Evolutionary conservation across 2,113 vertebrate genomes (phyloP), one percentile per base, ranked within the genome.

Genomic region (Platanista minor): DNA sequence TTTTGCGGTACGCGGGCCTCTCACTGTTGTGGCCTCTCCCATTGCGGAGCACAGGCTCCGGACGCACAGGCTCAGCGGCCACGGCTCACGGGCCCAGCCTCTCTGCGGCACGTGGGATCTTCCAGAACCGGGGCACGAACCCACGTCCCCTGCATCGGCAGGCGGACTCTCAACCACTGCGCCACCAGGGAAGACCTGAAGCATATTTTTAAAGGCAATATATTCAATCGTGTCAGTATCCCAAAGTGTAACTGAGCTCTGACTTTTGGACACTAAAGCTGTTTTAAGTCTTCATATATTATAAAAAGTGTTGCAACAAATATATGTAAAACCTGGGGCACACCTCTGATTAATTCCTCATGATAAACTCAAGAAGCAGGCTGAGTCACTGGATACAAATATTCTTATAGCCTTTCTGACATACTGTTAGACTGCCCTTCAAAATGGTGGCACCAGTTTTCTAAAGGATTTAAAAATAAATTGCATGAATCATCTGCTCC

Each of bases 391-490:
- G 69, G 61, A 62, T 59, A 33, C 15, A n/a, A 87, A 74, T 67
- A 66, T 75, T 88, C 62, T 81, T 49, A 95, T 3, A 91, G 59
- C 4, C 20, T 49, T 80, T 57, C 71, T 66, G 39, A 87, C 39
- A 71, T 18, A 54, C 20, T 57, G 21, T 43, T 39, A 77, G 39
- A 77, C 17, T 46, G 25, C 4, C 72, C 77, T 95, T 94, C 82
- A 84, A 94, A 95, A 93, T 15, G 6, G 52, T 39, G 83, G 39
- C 33, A 78, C 18, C 23, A 33, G 20, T 36, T 87, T 93, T 92
- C 87, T 67, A 81, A 90, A 66, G 31, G 75, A 93, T 43, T 95
- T 67, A n/a, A 83, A 52, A 84, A 92, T 74, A 74, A 88, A 94
- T 46, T 69, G 49, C n/a, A 88, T 54, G 20, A 82, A 49, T 86